Percentiles rank a stretch among this genome's conserved stretches.
phyloP scores from a whole-genome alignment of 2,113 vertebrate genomes.

The Physeter macrocephalus region DNA sequence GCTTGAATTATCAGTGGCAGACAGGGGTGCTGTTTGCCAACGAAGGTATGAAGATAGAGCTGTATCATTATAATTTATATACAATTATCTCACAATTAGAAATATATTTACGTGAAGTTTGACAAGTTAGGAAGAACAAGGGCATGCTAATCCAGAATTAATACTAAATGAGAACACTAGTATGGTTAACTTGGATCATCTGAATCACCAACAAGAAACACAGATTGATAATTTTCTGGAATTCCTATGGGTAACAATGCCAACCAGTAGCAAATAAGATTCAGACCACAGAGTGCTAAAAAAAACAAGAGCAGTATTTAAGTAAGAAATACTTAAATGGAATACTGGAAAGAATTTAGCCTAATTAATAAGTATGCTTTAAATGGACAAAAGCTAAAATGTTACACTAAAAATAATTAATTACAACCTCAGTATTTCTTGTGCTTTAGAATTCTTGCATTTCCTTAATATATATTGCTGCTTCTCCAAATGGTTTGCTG shows the following conservation, averaged over 20 bases:
- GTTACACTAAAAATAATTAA: neutral
- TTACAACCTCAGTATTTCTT: neutral
- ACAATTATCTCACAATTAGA: neutral
- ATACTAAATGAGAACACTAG: slow-evolving; percentile 1
- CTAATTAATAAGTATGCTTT: slow-evolving; percentile 73
- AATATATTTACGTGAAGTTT: slow-evolving; percentile 23
- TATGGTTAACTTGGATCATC: neutral
- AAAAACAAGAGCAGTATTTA: slow-evolving; percentile 43
- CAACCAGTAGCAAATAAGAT: slow-evolving; percentile 10
- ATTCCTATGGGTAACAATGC: slow-evolving; percentile 29
- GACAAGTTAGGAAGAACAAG: slow-evolving; percentile 23
- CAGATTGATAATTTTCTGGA: slow-evolving; percentile 6
- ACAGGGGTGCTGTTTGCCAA: neutral
- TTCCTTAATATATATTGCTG: neutral
- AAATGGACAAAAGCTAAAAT: slow-evolving; percentile 31
- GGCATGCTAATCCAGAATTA: slow-evolving; percentile 31
- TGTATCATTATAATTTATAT: slow-evolving; percentile 1
- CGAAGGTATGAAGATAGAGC: slow-evolving; percentile 17
- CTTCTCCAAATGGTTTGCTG: neutral
- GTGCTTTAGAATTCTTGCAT: slow-evolving; percentile 40
- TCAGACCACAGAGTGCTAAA: neutral
- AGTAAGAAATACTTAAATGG: slow-evolving; percentile 27
- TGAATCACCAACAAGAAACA: slow-evolving; percentile 21
- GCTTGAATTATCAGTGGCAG: neutral
- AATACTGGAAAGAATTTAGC: slow-evolving; percentile 33